A percentile compares a stretch with the other conserved stretches of the same genome.
These are phyloP conservation scores for Drosophila meridionalis DNA, from an alignment of 2,888 invertebrate species.

Conservation along the genomic window DNA sequence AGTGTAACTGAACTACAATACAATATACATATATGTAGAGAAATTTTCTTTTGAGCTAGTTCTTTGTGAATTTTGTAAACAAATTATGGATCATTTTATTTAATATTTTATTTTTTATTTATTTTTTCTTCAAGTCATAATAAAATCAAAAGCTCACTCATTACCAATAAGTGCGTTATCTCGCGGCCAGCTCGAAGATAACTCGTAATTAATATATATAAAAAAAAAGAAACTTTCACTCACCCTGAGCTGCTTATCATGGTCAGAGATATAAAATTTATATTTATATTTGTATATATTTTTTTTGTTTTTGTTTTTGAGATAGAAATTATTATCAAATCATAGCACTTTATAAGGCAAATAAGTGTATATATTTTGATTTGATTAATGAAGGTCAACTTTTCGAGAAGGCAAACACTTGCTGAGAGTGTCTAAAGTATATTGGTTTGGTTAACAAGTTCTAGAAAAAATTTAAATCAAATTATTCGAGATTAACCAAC, in stretches of 20 bases:
- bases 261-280: not conserved
- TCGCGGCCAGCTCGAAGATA: not conserved
- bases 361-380: not conserved
- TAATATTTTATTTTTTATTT: not conserved
- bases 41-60: too few species aligned
- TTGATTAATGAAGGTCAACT: constrained; percentile 7
- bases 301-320: not conserved
- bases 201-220: constrained; percentile 12
- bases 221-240: constrained; percentile 25
- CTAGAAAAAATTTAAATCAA: not conserved
- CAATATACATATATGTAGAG: too few species aligned
- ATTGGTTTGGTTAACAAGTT: not conserved
- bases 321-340: constrained; percentile 12
- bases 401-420: not conserved
- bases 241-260: constrained; percentile 17
- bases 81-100: not conserved
- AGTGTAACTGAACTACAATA: too few species aligned
- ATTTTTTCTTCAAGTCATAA: constrained; percentile 3
- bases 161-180: constrained; percentile 27
- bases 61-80: not conserved
- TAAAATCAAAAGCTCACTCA: constrained; percentile 15
- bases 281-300: not conserved
- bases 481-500: not conserved
- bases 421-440: not conserved
- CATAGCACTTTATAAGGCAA: not conserved